Evolutionary conservation across 2,888 invertebrate species (phyloP).

Genomic region (Arrhopalites spinosus): DNA sequence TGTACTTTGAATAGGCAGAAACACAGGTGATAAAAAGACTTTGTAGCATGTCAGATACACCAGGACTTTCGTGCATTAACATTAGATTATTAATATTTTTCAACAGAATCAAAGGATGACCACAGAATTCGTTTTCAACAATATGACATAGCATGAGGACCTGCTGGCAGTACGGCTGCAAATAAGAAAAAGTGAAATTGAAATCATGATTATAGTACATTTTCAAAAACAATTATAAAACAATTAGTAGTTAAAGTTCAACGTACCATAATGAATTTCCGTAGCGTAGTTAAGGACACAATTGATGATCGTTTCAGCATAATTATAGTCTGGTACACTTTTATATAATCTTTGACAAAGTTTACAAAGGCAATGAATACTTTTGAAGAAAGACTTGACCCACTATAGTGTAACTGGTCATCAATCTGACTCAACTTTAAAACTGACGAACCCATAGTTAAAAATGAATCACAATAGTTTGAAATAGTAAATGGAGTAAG

Average conservation of each 20-base stretch:
- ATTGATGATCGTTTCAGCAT: conserved; percentile 48
- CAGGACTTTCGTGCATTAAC: conserved; percentile 43
- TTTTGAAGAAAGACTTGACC: not conserved
- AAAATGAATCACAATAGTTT: conserved; percentile 38
- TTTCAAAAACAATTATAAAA: conserved; percentile 11
- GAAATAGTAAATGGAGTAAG: conserved; percentile 47
- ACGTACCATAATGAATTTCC: conserved; percentile 47
- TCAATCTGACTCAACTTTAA: conserved; percentile 33
- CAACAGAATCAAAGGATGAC: conserved; percentile 44
- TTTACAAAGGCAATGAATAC: conserved; percentile 44
- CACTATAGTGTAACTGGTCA: conserved; percentile 6
- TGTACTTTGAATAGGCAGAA: conserved; percentile 51
- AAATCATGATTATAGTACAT: not conserved
- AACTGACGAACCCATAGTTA: not conserved
- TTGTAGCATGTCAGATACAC: conserved; percentile 45
- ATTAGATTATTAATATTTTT: conserved; percentile 47
- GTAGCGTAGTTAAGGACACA: conserved; percentile 40
- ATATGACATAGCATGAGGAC: conserved; percentile 43
- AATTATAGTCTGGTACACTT: conserved; percentile 48
- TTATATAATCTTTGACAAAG: conserved; percentile 49
- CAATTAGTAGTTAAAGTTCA: too few relatives aligned
- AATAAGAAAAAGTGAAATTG: not conserved
- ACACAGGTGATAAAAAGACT: conserved; percentile 47
- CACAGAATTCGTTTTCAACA: conserved; percentile 37
- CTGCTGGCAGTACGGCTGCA: conserved; percentile 50